Evolutionary conservation across 2,797 vertebrate species (phyloP), one percentile per base, ranked within the genome.

Genomic region (Lagocephalus sceleratus): DNA sequence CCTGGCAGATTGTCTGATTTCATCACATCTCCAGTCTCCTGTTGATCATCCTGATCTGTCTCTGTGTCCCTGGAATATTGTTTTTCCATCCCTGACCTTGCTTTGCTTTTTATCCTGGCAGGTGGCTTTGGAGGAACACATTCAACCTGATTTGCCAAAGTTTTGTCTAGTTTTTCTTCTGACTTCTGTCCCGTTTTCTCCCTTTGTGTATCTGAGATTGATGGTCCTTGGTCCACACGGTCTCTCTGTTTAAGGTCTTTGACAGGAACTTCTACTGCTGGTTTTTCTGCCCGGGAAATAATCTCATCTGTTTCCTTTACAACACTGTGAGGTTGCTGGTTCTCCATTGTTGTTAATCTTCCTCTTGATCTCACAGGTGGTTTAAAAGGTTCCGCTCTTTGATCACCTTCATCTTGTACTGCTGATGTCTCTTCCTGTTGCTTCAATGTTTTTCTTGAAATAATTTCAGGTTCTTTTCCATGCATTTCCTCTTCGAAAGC

Each of bases 11-110:
- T 68, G 1, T 5, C 19, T 50, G 54, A 56, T 60, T 52, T 71
- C 14, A 54, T 5, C 3, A 39, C 20, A 41, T 0, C n/a, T 20
- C 7, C 41, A 47, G 44, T 40, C 6, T 39, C 20, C 26, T 61
- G 56, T 45, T 51, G 58, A 46, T 82, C 73, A 40, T 82, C 78
- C 57, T 83, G 76, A 68, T 81, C 78, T 1, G 78, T 80, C 45
- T 87, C 85, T 1, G 62, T 82, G 51, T 87, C 84, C 11, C 54
- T 64, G 47, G 78, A 88, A 26, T 48, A 38, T 46, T 81, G 75
- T 42, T 52, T 87, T 40, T 81, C 82, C 16, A 54, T 47, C 21
- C 7, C 57, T 3, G 56, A 55, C 23, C 39, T 87, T 21, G 43
- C 15, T 76, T 73, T 87, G 47, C 70, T 79, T 66, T 76, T 88